phyloP scores from a whole-genome alignment of 2,888 invertebrate species.

The Tetheella fluctuosa region DNA sequence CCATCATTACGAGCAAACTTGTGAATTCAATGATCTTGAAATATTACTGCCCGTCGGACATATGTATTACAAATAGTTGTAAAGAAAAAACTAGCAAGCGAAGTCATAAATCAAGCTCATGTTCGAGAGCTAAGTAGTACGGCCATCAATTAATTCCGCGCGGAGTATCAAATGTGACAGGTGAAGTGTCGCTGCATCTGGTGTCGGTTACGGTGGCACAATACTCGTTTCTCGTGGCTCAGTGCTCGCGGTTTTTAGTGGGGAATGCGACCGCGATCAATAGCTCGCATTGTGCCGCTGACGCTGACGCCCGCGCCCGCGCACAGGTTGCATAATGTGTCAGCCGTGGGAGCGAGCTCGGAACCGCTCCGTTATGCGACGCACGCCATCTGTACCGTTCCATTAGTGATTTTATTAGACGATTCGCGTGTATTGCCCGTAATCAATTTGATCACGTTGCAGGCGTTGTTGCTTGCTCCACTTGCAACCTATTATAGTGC shows the following conservation, averaged over 20 bases:
- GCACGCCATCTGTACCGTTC: constrained; percentile 81
- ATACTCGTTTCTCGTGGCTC: constrained; percentile 30
- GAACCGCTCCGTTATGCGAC: constrained; percentile 76
- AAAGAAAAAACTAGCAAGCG: not conserved
- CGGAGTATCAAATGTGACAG: constrained; percentile 20
- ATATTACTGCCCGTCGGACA: not conserved
- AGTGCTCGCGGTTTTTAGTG: constrained; percentile 63
- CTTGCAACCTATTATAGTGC: constrained; percentile 68
- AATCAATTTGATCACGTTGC: constrained; percentile 75
- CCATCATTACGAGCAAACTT: constrained; percentile 10
- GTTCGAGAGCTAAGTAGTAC: not conserved
- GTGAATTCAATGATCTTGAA: not conserved
- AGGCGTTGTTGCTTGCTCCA: constrained; percentile 67
- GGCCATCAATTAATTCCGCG: not conserved
- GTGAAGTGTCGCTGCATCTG: constrained; percentile 36
- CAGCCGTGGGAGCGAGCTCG: constrained; percentile 74
- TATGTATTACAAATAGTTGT: not conserved
- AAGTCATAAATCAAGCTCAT: not conserved
- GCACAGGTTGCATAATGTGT: constrained; percentile 76
- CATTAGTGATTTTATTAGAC: constrained; percentile 82
- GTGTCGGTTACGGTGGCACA: constrained; percentile 55
- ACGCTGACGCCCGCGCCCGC: constrained; percentile 60
- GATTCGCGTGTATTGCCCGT: constrained; percentile 78
- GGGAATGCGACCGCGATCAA: constrained; percentile 64
- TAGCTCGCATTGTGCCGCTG: constrained; percentile 60